A percentile compares a stretch with the other conserved stretches of the same genome.
Conservation (phyloP, 2,888 invertebrate species). For the Drosophila recens region DNA sequence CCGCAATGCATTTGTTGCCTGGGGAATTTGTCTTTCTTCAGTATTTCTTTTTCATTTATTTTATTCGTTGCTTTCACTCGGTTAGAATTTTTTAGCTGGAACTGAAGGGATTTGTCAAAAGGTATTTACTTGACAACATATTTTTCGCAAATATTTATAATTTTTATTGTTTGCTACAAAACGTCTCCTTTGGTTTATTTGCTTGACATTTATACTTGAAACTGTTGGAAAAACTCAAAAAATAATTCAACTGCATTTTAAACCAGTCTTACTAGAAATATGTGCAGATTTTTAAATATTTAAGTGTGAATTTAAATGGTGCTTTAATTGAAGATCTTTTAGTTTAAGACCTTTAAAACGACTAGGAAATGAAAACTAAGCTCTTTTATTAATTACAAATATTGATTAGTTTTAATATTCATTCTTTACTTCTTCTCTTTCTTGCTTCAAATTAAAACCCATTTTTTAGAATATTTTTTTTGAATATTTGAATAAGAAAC, state of each 20-base stretch:
- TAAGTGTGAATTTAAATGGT: not conserved
- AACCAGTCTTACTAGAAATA: not conserved
- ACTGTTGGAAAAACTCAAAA: conserved; percentile 5
- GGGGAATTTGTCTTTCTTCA: conserved; percentile 35
- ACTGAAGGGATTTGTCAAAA: conserved; percentile 38
- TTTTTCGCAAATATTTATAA: conserved; percentile 59
- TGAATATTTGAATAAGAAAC: not conserved
- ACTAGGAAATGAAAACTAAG: not conserved
- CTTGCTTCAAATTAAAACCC: not conserved
- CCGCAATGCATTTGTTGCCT: conserved; percentile 28
- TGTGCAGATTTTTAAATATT: not conserved
- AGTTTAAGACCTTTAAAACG: not conserved
- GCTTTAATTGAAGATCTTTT: not conserved
- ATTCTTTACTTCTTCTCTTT: not conserved
- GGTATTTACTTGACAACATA: conserved; percentile 48
- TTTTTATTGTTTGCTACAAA: conserved; percentile 38
- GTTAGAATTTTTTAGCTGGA: conserved; percentile 34
- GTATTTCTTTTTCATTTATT: conserved; percentile 19
- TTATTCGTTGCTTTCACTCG: conserved; percentile 11
- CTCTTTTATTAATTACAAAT: not conserved
- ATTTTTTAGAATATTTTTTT: not conserved
- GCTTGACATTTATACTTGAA: conserved; percentile 28
- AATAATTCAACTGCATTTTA: not conserved
- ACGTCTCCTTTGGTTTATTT: conserved; percentile 18
- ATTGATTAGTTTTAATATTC: not conserved